Base-by-base conservation (phyloP, 1,140 invertebrate species). In the Drosophila orosa region DNA sequence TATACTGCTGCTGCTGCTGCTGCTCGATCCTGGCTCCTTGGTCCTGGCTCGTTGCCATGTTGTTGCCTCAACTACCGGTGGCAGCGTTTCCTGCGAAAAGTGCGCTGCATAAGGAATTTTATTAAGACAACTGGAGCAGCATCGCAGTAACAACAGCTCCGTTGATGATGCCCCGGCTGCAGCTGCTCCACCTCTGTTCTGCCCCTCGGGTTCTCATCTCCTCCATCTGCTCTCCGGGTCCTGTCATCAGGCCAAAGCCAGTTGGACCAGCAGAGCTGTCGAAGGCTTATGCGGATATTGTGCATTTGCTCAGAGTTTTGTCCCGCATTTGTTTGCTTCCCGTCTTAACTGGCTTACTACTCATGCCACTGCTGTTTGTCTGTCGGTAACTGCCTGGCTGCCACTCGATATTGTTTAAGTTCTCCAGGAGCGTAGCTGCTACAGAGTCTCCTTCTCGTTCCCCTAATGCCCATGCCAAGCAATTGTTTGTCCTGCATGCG, bases 281-380 rank as follows among this genome's bases (percentile, higher is more conserved):
- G 80, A 87, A 87, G 83, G 80, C 76, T 87, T 89, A 84, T 76
- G 75, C 68, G 84, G 84, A 83, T 89, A 78, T 73, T 83, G 84
- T 89, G 84, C 84, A 89, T 83, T 86, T 87, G 83, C 76, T 79
- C 62, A 56, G 75, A 76, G 75, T 82, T 79, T 75, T 56, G 69
- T 57, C 63, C 57, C 40, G 83, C 83, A 89, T 86, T 86, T 86
- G 84, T 87, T 87, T 87, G 83, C 60, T 80, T 66, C 75, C 58
- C 52, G 60, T 67, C 78, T 68, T 59, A 87, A 87, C 83, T 86
- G 78, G 83, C 84, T 89, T 89, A 89, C 73, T 77, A 69, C 62
- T 56, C 48, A 40, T 55, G 74, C 35, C 33, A 27, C 35, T 74
- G 74, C 71, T 82, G 50, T 65, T 54, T 73, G 74, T 47, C 74